Percentiles rank a stretch among this genome's conserved stretches.
These are phyloP conservation scores for Epizoanthus scotinus DNA, from an alignment of 92 coral and sea anemone species.

Conservation along the genomic window DNA sequence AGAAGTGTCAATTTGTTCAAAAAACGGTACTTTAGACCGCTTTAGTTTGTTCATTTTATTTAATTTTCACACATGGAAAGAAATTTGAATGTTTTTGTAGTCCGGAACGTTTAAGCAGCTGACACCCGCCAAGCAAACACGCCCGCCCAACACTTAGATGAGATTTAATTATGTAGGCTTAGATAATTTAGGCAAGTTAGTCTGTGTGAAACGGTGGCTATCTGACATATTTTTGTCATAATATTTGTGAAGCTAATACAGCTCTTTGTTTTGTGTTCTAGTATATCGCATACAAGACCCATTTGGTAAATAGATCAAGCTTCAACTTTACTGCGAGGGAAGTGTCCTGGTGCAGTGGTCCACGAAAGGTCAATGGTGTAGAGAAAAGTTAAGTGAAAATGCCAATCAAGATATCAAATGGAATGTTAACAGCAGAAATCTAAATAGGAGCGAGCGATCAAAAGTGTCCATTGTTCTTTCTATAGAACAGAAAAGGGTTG, in stretches of 20 bases:
- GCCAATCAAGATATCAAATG: neutral
- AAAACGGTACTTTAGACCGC: no score
- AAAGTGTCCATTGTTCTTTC: no score
- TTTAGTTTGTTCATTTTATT: neutral
- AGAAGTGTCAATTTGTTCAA: no score
- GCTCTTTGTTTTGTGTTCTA: conserved; percentile 6
- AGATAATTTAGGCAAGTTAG: neutral
- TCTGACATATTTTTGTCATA: conserved; percentile 15
- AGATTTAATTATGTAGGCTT: neutral
- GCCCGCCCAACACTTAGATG: neutral
- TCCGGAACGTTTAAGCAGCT: conserved; percentile 18
- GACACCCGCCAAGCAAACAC: conserved; percentile 2
- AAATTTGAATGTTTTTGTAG: conserved; percentile 3
- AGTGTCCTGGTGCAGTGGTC: neutral
- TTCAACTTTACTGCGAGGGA: neutral
- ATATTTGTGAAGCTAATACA: conserved; percentile 12
- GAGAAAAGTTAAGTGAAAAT: neutral
- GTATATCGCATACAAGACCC: neutral
- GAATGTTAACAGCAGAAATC: no score
- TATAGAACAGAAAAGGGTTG: no score
- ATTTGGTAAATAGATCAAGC: neutral
- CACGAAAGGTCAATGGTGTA: neutral
- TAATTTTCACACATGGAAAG: conserved; percentile 8
- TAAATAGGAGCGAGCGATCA: no score
- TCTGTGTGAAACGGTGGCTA: neutral